Percentiles rank a stretch among this genome's conserved stretches.
These are phyloP conservation scores for Danio rerio DNA, from an alignment of 2,113 vertebrate species.

Conservation along the genomic window GRCz12tu NC_133196.1:24343001-24343500, in stretches of 20 bases:
- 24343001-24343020: conserved; percentile 60
- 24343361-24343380: conserved; percentile 84
- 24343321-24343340: conserved; percentile 78
- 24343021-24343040: conserved; percentile 60
- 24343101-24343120: conserved; percentile 73
- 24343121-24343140: conserved; percentile 63
- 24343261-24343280: conserved; percentile 66
- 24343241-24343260: conserved; percentile 78
- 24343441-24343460: conserved; percentile 77
- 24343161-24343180: conserved; percentile 68
- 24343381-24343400: conserved; percentile 72
- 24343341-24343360: conserved; percentile 85
- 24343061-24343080: conserved; percentile 69
- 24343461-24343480: conserved; percentile 80
- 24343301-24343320: conserved; percentile 80
- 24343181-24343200: conserved; percentile 78
- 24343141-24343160: conserved; percentile 72
- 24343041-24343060: conserved; percentile 71
- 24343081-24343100: conserved; percentile 75
- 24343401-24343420: conserved; percentile 81
- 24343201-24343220: conserved; percentile 81
- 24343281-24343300: conserved; percentile 77
- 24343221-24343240: conserved; percentile 62
- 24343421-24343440: conserved; percentile 70
- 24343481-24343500: conserved; percentile 78